phyloP scores from a whole-genome alignment of 2,113 vertebrate species.

The Oreochromis spilurus region DNA sequence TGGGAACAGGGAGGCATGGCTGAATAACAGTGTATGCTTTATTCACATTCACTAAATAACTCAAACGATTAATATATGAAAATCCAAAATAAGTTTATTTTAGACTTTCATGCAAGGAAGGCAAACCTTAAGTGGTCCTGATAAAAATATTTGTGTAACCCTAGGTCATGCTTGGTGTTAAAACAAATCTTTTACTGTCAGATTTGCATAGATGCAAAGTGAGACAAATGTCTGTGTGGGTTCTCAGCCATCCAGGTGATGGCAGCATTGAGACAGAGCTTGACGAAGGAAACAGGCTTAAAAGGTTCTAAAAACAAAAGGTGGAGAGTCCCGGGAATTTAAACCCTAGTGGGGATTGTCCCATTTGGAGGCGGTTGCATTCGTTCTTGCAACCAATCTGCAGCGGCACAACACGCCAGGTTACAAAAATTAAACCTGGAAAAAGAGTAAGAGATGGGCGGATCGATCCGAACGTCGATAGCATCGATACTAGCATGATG shows the following conservation, averaged over 20 bases:
- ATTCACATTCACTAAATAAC: not conserved
- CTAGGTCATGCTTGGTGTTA: not conserved
- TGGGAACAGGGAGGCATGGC: not conserved
- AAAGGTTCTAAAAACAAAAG: not conserved
- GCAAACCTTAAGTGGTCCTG: not conserved
- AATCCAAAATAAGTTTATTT: not conserved
- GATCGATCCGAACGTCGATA: not conserved
- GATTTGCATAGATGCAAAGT: not conserved
- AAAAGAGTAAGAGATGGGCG: not conserved
- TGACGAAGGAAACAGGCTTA: not conserved
- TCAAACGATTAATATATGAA: not conserved
- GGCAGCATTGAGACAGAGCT: not conserved
- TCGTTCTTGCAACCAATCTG: not conserved
- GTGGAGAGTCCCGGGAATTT: not conserved
- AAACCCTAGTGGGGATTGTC: not conserved
- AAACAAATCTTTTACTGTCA: not conserved
- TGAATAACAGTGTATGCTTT: not conserved
- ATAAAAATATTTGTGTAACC: not conserved
- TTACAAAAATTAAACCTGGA: not conserved
- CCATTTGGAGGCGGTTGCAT: not conserved
- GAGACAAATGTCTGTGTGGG: not conserved
- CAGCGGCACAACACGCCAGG: not conserved
- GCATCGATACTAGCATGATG: not conserved
- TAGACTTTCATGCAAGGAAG: not conserved
- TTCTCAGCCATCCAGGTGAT: not conserved